Base-by-base conservation (phyloP, 2,888 invertebrate species). In the Salticus scenicus region DNA sequence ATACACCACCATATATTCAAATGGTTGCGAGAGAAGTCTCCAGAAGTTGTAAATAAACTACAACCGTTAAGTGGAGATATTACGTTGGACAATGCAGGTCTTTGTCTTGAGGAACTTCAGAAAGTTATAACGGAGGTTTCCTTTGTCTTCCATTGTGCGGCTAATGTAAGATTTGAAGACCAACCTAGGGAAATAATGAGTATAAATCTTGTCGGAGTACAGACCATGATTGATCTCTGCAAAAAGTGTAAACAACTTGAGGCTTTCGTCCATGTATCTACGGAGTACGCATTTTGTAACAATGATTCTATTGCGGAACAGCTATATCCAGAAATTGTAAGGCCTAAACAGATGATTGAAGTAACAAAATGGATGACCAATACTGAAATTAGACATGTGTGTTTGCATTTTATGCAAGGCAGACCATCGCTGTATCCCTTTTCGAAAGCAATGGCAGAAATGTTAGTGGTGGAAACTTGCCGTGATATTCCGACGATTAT, bases 341-440 rank as follows among this genome's bases (percentile, higher is more conserved):
- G 8, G 10, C 80, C 80, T 12, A 17, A 73, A 47, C 41, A 73
- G 0, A 31, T 80, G 10, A 72, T 80, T 12, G 42, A 42, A 51
- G 17, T 37, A 12, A n/a, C 41, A n/a, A 30, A 66, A 33, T 92
- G 92, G 92, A 92, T 93, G 92, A 91, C 91, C 88, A 92, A 92
- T 88, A 91, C 91, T 0, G 91, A 92, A 90, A 77, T 93, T 14
- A 90, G 91, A 10, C 63, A 88, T 75, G 90, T 93, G 30, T 92
- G 92, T 1, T 91, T 91, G 1, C 90, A 91, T 72, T 88, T 93
- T 31, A 90, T 93, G 1, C 91, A 91, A 1, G 89, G 90, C 73
- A 93, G 95, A 66, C 97, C 97, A 0, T 98, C 98, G 90, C 97
- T 98, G 0, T 98, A 98, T 90, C 96, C 96, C 0, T 97, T 96